These are phyloP conservation scores for Drosophila pandora DNA, from an alignment of 1,140 invertebrate species.

Conservation along the genomic window DNA sequence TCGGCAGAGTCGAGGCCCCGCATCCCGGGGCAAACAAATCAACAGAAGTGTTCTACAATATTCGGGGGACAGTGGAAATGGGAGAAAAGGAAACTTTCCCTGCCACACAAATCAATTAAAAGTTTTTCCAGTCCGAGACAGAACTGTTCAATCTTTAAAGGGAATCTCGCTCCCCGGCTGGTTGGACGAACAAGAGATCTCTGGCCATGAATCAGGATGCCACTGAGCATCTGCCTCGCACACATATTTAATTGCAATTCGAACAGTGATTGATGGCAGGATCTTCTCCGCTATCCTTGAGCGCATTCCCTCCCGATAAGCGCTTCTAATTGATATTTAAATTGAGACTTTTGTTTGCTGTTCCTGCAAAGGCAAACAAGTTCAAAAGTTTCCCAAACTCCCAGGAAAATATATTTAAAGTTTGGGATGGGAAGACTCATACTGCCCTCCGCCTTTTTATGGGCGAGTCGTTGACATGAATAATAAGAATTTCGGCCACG, in stretches of 20 bases:
- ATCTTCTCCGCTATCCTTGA: not conserved
- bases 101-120: conserved; percentile 61
- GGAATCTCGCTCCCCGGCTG: conserved; percentile 9
- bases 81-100: conserved; percentile 30
- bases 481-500: conserved; percentile 37
- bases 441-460: not conserved
- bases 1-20: not conserved
- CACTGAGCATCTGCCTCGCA: conserved; percentile 4
- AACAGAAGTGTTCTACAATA: conserved; percentile 33
- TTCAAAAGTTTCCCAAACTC: not conserved
- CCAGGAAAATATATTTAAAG: conserved; percentile 35
- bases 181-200: not conserved
- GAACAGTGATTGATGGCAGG: conserved; percentile 35
- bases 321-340: conserved; percentile 45
- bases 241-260: conserved; percentile 10
- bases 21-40: conserved; percentile 44
- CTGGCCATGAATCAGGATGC: conserved; percentile 13
- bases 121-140: conserved; percentile 33
- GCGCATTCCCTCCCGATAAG: conserved; percentile 3
- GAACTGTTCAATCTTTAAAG: conserved; percentile 42
- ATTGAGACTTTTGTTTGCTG: conserved; percentile 42
- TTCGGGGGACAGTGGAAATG: conserved; percentile 13
- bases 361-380: not conserved
- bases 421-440: conserved; percentile 10
- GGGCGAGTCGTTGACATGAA: conserved; percentile 48